phyloP scores from a whole-genome alignment of 1,140 invertebrate species.

The Euwallacea similis region DNA sequence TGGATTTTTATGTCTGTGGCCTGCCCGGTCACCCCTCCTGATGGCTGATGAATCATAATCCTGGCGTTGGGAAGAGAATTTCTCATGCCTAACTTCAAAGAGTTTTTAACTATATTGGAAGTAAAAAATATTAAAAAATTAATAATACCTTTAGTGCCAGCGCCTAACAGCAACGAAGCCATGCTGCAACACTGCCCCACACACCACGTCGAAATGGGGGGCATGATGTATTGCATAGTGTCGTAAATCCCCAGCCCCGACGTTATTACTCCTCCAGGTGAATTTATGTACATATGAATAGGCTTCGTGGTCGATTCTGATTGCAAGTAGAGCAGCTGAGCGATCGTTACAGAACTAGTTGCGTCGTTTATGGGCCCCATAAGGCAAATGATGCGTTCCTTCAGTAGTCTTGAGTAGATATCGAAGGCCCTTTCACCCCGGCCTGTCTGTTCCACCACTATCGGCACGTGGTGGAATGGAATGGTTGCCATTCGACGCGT shows the following conservation, averaged over 20 bases:
- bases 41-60: conserved; percentile 99
- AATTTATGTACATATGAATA: conserved; percentile 77
- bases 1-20: conserved; percentile 98
- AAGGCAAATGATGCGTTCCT: conserved; percentile 79
- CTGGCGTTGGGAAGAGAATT: conserved; percentile 95
- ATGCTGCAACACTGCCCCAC: conserved; percentile 97
- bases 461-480: conserved; percentile 61
- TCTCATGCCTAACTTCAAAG: conserved; percentile 44
- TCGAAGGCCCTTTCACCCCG: conserved; percentile 80
- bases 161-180: conserved; percentile 90
- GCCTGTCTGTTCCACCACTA: conserved; percentile 80
- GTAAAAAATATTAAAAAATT: neutral
- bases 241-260: conserved; percentile 78
- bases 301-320: conserved; percentile 73
- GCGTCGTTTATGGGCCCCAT: conserved; percentile 79
- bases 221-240: conserved; percentile 77
- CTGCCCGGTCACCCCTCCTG: conserved; percentile 90
- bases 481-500: conserved; percentile 24
- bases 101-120: neutral
- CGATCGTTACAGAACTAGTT: conserved; percentile 76
- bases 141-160: conserved; percentile 64
- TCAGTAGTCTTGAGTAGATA: conserved; percentile 79
- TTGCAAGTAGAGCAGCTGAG: conserved; percentile 81
- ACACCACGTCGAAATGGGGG: conserved; percentile 77
- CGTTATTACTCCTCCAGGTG: conserved; percentile 68